Conservation (phyloP, 2,888 invertebrate genomes). For the Drepana falcataria region DNA sequence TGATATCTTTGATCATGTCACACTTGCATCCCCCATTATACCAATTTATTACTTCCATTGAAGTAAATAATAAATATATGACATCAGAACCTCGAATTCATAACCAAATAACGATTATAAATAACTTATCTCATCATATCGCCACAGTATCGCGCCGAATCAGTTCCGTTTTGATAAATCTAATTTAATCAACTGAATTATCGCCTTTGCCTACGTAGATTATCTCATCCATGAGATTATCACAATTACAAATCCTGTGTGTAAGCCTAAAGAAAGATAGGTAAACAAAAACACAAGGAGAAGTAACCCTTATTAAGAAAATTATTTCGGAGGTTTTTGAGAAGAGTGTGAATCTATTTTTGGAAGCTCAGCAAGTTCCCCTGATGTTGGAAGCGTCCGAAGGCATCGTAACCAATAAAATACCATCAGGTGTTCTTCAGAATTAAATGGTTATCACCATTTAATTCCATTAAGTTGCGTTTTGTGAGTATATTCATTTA, state of each 20-base stretch:
- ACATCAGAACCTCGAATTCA: background rate
- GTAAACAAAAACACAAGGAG: no score
- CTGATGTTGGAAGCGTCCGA: background rate
- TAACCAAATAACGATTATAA: constrained; percentile 8
- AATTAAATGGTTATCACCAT: background rate
- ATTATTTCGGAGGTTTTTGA: no score
- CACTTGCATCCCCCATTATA: no score
- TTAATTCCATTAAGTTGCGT: background rate
- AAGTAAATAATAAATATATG: constrained; percentile 5
- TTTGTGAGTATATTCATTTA: background rate
- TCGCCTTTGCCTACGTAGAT: background rate
- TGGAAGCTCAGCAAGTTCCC: background rate
- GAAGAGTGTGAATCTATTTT: background rate
- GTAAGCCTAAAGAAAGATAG: no score
- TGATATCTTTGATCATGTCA: no score
- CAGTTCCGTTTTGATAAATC: constrained; percentile 14
- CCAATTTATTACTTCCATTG: background rate
- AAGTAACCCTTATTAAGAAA: no score
- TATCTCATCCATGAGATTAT: background rate
- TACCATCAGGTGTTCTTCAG: no score
- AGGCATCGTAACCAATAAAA: no score
- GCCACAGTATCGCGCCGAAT: constrained; percentile 18
- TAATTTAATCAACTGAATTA: background rate
- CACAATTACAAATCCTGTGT: background rate
- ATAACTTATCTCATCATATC: constrained; percentile 11